A percentile compares a stretch with the other conserved stretches of the same genome.
phyloP scores from a whole-genome alignment of 1,140 invertebrate genomes.

The Coenobita brevimanus region DNA sequence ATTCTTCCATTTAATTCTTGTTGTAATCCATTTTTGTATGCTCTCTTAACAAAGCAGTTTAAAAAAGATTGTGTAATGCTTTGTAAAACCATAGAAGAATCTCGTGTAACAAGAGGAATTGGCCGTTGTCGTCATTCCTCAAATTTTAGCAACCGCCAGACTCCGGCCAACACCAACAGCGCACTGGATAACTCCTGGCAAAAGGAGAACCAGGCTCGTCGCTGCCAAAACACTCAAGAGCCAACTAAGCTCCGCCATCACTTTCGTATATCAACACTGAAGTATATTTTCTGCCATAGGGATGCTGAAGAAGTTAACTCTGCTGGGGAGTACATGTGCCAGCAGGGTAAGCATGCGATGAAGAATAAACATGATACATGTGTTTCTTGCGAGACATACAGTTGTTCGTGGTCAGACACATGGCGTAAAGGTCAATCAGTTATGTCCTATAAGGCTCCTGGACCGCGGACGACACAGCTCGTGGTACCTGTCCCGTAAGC shows the following conservation, averaged over 20 bases:
- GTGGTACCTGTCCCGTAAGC: slow-evolving; percentile 92
- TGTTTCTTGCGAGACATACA: slow-evolving; percentile 51
- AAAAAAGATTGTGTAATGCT: too few relatives aligned
- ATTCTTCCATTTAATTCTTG: too few relatives aligned
- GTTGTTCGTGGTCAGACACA: slow-evolving; percentile 58
- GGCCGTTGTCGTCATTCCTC: slow-evolving; percentile 88
- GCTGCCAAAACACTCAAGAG: too few relatives aligned
- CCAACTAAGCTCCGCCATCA: too few relatives aligned
- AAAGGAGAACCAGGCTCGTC: slow-evolving; percentile 77
- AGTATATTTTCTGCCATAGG: slow-evolving; percentile 60
- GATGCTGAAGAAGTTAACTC: slow-evolving; percentile 50
- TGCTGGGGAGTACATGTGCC: slow-evolving; percentile 38
- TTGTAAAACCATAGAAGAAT: too few relatives aligned
- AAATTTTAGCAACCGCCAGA: slow-evolving; percentile 91
- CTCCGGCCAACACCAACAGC: too few relatives aligned
- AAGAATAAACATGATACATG: slow-evolving; percentile 50
- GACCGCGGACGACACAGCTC: slow-evolving; percentile 86
- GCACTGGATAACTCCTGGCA: slow-evolving; percentile 86
- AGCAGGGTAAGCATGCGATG: slow-evolving; percentile 44
- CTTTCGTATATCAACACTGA: too few relatives aligned
- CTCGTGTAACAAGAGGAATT: too few relatives aligned
- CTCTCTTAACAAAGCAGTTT: too few relatives aligned
- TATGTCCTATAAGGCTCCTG: slow-evolving; percentile 72
- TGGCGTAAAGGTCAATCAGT: slow-evolving; percentile 74
- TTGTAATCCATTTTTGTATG: too few relatives aligned